Base-by-base conservation (phyloP, 2,113 vertebrate species). In the Thryonomys swinderianus region DNA sequence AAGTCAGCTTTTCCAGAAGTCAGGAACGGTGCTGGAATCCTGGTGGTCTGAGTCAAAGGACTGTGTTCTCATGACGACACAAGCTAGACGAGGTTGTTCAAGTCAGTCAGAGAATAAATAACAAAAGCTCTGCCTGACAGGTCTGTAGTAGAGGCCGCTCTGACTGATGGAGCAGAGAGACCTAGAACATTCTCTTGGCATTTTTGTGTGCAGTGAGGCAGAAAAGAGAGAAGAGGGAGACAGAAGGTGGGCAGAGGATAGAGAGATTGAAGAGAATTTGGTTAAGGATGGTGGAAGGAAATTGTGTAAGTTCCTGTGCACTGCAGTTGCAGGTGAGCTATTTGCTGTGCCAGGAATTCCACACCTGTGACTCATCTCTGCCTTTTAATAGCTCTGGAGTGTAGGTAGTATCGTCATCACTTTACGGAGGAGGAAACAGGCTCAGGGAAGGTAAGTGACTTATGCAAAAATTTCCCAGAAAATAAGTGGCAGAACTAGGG, bases 81-180 rank as follows among this genome's bases (percentile, higher is more conserved):
- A 59, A 74, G 76, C 53, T 10, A 90, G 82, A 80, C 34, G 34
- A 17, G 2, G 37, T 90, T 83, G 42, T 88, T 91, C 12, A 83
- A 85, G 30, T 79, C 55, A 88, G 51, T 37, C 27, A 82, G 66
- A 90, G 89, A 85, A 85, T 40, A 94, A 96, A 81, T 64, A 95
- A 42, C n/a, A 80, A n/a, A n/a, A 74, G 12, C 23, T 82, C 45
- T 81, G 34, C 61, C 55, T 53, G 85, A 92, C 73, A 89, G 40
- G 45, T 21, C 34, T 66, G 1, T 59, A 18, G 64, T 84, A n/a
- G 32, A 42, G 76, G 69, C 59, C 69, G 5, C 64, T 89, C 66
- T 67, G 66, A 73, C 51, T 94, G 95, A 80, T 74, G 88, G 64
- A 53, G 40, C 6, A 81, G 61, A 79, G 53, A 11, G 76, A 6